A percentile compares a stretch with the other conserved stretches of the same genome.
Conservation (phyloP, 2,888 invertebrate species). For the Cephus pulcher region DNA sequence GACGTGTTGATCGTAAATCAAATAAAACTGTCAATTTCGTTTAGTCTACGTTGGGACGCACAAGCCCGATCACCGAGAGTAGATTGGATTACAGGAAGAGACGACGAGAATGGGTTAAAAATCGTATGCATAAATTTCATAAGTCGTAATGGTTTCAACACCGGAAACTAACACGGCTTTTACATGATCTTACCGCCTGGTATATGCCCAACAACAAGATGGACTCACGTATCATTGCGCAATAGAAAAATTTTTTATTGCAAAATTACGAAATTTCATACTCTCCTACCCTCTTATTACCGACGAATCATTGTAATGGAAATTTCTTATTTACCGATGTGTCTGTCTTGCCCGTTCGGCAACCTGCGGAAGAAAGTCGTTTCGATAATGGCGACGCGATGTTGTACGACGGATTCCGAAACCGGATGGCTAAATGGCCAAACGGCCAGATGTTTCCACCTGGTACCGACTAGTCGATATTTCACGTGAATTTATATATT, state of each 20-base stretch:
- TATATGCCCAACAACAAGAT: not conserved
- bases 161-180: slow-evolving; percentile 19
- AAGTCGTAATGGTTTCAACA: slow-evolving; percentile 12
- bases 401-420: not conserved
- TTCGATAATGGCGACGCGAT: not conserved
- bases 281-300: slow-evolving; percentile 4
- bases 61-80: not conserved
- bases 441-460: not conserved
- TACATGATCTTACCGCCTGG: slow-evolving; percentile 7
- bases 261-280: slow-evolving; percentile 2
- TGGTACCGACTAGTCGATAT: not conserved
- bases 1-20: not conserved
- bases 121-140: not conserved
- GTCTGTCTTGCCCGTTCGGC: not conserved
- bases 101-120: not conserved
- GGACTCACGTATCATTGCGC: not conserved
- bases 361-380: slow-evolving; percentile 1
- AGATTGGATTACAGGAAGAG: not conserved
- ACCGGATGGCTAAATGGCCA: not conserved
- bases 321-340: not conserved
- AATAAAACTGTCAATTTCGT: not conserved
- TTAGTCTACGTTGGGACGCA: not conserved
- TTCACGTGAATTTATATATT: not conserved
- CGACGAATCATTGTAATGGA: not conserved
- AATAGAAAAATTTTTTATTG: not conserved